Evolutionary conservation across 2,113 vertebrate genomes (phyloP).

Genomic region (Festucalex cinctus): DNA sequence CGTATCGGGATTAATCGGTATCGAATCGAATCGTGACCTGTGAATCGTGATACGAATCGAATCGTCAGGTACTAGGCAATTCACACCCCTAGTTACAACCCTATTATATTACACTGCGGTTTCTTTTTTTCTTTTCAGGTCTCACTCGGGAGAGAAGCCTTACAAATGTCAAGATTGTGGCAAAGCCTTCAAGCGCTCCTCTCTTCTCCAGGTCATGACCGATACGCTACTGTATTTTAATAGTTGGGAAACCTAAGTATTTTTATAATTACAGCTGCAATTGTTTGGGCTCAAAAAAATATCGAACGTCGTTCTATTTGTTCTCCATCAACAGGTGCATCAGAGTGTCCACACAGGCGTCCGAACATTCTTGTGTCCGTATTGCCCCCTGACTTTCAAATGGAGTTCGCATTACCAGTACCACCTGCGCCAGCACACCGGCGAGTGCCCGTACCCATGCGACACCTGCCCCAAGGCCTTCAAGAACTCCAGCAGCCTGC

Average conservation of each 20-base stretch:
- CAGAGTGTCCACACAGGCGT: constrained; percentile 85
- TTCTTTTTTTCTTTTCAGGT: constrained; percentile 56
- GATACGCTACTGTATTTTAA: too few species aligned
- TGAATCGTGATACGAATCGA: too few species aligned
- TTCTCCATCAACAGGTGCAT: constrained; percentile 61
- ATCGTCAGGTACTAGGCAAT: too few species aligned
- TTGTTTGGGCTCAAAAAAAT: background rate
- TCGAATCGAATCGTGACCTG: too few species aligned
- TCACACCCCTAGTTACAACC: too few species aligned
- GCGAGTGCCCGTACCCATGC: constrained; percentile 88
- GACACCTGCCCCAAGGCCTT: constrained; percentile 87
- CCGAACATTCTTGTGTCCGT: constrained; percentile 83
- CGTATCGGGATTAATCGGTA: too few species aligned
- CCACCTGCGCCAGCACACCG: constrained; percentile 89
- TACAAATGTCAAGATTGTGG: constrained; percentile 86
- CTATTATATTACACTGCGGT: too few species aligned
- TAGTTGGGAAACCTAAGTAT: too few species aligned
- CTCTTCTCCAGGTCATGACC: constrained; percentile 78
- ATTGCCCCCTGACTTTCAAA: constrained; percentile 88
- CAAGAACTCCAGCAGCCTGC: constrained; percentile 88
- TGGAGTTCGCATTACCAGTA: constrained; percentile 97
- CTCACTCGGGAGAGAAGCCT: constrained; percentile 90
- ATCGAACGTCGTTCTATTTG: background rate
- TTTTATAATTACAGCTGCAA: too few species aligned
- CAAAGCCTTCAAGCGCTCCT: constrained; percentile 90